Percentiles rank a stretch among this genome's conserved stretches.
Evolutionary conservation across 2,797 vertebrate species (phyloP).

Genomic region (Spinibarbus caldwelli): DNA sequence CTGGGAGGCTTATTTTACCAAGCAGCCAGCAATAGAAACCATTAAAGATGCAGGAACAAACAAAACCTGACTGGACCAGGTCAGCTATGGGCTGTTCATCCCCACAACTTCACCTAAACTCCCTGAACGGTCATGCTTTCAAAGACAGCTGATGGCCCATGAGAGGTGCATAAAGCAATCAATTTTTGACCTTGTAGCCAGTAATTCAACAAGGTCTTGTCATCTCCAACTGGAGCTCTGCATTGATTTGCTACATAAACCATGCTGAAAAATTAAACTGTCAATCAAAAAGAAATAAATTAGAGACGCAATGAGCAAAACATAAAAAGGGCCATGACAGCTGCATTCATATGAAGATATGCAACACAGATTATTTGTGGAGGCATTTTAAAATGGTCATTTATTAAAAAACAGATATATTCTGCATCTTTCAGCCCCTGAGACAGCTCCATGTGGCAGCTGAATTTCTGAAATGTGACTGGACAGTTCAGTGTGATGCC

Average conservation of each 20-base stretch:
- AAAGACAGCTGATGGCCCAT: constrained; percentile 23
- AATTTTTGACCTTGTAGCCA: constrained; percentile 31
- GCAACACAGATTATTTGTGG: neutral
- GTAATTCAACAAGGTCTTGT: neutral
- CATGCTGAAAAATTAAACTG: neutral
- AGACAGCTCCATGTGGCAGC: constrained; percentile 3
- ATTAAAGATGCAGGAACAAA: constrained; percentile 39
- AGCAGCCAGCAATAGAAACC: neutral
- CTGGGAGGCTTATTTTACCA: constrained; percentile 6
- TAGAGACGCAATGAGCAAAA: neutral
- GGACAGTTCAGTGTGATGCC: constrained; percentile 29
- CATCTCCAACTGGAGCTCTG: neutral
- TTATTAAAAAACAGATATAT: neutral
- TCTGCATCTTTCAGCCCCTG: neutral
- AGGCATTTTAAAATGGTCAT: neutral
- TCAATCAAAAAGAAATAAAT: neutral
- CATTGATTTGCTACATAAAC: neutral
- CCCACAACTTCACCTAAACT: neutral
- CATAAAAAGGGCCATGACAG: neutral
- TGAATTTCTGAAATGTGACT: constrained; percentile 39
- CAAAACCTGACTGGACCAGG: neutral
- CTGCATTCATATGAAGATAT: neutral
- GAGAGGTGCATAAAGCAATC: constrained; percentile 26
- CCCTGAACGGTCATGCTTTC: constrained; percentile 8
- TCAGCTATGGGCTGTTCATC: neutral